phyloP scores from a whole-genome alignment of 2,113 vertebrate species.

The Anser brachyrhynchus region DNA sequence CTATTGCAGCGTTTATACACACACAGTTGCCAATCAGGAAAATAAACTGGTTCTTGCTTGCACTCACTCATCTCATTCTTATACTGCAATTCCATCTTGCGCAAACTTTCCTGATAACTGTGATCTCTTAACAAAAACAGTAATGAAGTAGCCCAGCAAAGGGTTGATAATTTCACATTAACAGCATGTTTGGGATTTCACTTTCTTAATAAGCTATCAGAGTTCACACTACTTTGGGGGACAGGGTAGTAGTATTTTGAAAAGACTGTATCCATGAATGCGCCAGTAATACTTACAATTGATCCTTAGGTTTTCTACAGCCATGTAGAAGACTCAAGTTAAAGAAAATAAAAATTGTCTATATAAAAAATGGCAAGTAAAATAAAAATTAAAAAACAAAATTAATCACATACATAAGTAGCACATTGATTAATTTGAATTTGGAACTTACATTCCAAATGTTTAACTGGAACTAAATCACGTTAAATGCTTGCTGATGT shows the following conservation, averaged over 20 bases:
- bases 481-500: neutral
- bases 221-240: neutral
- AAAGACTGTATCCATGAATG: neutral
- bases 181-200: neutral
- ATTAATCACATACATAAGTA: neutral
- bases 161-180: neutral
- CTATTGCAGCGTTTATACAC: neutral
- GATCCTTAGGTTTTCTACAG: constrained; percentile 96
- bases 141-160: neutral
- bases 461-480: neutral
- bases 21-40: neutral
- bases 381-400: neutral
- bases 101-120: neutral
- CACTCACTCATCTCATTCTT: neutral
- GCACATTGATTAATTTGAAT: neutral
- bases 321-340: constrained; percentile 86
- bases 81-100: neutral
- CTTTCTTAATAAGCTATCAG: neutral
- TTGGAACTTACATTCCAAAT: neutral
- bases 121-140: neutral
- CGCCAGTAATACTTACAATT: constrained; percentile 85
- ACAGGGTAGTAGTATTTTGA: rapidly evolving
- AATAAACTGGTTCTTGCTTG: neutral
- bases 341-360: constrained; percentile 77
- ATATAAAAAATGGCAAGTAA: neutral